Conservation (phyloP, 2,113 vertebrate genomes). For the Chrysochloris asiatica region DNA sequence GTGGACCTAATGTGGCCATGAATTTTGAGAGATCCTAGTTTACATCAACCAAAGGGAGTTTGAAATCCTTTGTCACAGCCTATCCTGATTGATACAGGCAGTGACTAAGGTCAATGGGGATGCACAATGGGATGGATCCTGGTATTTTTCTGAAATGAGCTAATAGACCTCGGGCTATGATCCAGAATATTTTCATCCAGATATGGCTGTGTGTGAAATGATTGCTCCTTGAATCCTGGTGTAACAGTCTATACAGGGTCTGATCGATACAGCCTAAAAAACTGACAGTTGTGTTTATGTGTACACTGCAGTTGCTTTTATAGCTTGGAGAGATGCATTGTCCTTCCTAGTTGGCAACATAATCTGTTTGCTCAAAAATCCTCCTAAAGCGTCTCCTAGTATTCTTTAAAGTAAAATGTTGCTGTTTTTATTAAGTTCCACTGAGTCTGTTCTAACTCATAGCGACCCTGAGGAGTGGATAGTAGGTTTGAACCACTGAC, state of each 20-base stretch:
- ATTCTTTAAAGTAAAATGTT: neutral
- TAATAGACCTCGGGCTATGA: neutral
- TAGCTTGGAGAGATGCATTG: neutral
- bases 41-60: fast-evolving
- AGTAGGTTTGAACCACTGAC: too few relatives aligned
- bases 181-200: neutral
- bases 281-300: neutral
- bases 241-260: too few relatives aligned
- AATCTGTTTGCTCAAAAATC: too few relatives aligned
- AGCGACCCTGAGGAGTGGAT: too few relatives aligned
- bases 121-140: neutral
- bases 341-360: neutral
- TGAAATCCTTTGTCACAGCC: neutral
- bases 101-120: neutral
- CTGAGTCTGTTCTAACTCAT: too few relatives aligned
- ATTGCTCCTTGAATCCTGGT: neutral
- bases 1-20: too few relatives aligned
- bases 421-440: too few relatives aligned
- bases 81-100: neutral
- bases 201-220: neutral
- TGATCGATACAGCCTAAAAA: too few relatives aligned
- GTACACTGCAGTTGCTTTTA: neutral
- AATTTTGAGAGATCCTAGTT: neutral
- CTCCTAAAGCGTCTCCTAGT: neutral
- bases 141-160: neutral